Evolutionary conservation across 2,797 vertebrate species (phyloP).

Genomic region (Coregonus suidteri): DNA sequence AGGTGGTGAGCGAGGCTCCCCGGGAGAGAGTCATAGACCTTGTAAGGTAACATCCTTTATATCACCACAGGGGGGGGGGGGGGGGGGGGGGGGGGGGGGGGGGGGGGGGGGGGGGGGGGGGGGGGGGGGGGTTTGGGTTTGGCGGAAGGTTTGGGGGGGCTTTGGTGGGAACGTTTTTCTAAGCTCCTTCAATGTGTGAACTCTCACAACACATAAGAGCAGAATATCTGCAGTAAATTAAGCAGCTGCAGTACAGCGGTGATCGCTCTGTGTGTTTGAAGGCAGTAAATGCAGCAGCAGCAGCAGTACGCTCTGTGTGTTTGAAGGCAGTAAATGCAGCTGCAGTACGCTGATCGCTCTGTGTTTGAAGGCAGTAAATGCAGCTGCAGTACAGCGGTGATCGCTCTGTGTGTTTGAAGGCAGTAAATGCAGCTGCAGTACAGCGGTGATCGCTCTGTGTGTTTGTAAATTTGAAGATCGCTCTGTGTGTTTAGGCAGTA

Average conservation of each 20-base stretch:
- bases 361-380: too few relatives aligned
- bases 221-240: background rate
- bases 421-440: too few relatives aligned
- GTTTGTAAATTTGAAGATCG: too few relatives aligned
- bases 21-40: conserved; percentile 98
- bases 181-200: background rate
- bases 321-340: too few relatives aligned
- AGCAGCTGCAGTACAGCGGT: background rate
- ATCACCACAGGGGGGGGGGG: conserved; percentile 61
- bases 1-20: conserved; percentile 92
- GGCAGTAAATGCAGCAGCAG: too few relatives aligned
- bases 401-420: too few relatives aligned
- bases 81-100: background rate
- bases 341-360: too few relatives aligned
- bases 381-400: too few relatives aligned
- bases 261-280: too few relatives aligned
- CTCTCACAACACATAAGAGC: background rate
- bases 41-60: conserved; percentile 94
- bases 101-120: background rate
- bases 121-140: background rate
- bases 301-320: too few relatives aligned
- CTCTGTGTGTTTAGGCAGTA: background rate
- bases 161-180: too few relatives aligned
- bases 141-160: background rate
- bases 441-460: too few relatives aligned